phyloP scores from a whole-genome alignment of 2,888 invertebrate species.

The Poecilus cupreus region DNA sequence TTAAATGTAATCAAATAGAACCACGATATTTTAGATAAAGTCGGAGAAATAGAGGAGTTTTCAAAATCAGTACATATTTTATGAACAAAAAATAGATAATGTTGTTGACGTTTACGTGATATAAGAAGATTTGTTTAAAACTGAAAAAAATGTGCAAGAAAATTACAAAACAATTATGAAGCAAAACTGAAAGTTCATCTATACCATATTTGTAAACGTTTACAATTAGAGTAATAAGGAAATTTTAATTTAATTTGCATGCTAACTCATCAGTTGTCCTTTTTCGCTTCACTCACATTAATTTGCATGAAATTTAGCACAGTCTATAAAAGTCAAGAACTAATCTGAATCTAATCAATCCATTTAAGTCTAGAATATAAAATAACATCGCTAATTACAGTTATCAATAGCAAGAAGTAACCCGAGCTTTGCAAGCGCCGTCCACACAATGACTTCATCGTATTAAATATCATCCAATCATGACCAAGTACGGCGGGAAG shows the following conservation, averaged over 20 bases:
- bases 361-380: slow-evolving; percentile 8
- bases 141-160: too few species aligned
- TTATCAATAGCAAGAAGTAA: slow-evolving; percentile 10
- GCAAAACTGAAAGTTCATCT: background rate
- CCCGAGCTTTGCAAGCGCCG: background rate
- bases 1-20: too few species aligned
- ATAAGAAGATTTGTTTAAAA: too few species aligned
- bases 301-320: background rate
- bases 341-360: background rate
- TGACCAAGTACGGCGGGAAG: background rate
- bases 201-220: background rate
- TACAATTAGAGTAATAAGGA: background rate
- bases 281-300: background rate
- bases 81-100: too few species aligned
- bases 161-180: too few species aligned
- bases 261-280: background rate
- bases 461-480: slow-evolving; percentile 37
- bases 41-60: too few species aligned
- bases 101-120: too few species aligned
- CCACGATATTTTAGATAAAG: too few species aligned
- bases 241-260: slow-evolving; percentile 7
- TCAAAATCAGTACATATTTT: too few species aligned
- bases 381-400: slow-evolving; percentile 6
- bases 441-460: background rate
- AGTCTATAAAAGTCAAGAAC: background rate